Base-by-base conservation (phyloP, 2,113 vertebrate species). In the Herpailurus yagouaroundi region DNA sequence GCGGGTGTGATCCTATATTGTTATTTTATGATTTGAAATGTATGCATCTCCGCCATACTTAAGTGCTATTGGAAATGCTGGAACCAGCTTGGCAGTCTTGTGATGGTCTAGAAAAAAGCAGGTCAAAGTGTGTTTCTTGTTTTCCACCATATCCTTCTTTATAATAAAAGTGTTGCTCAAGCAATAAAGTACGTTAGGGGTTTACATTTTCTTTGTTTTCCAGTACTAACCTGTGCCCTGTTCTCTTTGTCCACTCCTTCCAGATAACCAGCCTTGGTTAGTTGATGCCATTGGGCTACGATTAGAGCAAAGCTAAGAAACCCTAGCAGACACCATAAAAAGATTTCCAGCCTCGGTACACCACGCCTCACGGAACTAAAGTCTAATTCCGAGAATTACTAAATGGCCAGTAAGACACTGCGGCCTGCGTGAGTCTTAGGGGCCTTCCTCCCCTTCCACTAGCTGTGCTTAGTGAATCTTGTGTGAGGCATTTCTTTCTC, bases 251-350 rank as follows among this genome's bases (percentile, higher is more conserved):
- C 25, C 1, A 33, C 3, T 31, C 25, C 63, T 84, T 96, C 23
- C 79, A 55, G 8, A 15, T 77, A 81, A 66, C 52, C 8, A 45
- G n/a, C 9, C 21, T 69, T 0, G 0, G 38, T 74, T 77, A 80
- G 36, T 36, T 91, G 71, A 31, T 77, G 57, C 21, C 11, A 55
- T 18, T 81, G 55, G 18, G 8, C 29, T 81, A 73, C 60, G 11
- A 92, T 31, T 23, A 95, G 11, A 97, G 76, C 60, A 84, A 86
- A 91, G 48, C 36, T 76, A 50, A 86, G 66, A 92, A 48, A 63
- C 57, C 5, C 48, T 60, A 73, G 9, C 1, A 77, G 38, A 77
- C 8, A 12, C 33, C 29, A n/a, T 18, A 14, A 57, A 95, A 81
- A 29, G 13, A 48, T 19, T 23, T 23, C 41, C 33, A 68, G 27